These are phyloP conservation scores for Autographa pulchrina DNA, from an alignment of 2,888 invertebrate genomes.

Conservation along the genomic window DNA sequence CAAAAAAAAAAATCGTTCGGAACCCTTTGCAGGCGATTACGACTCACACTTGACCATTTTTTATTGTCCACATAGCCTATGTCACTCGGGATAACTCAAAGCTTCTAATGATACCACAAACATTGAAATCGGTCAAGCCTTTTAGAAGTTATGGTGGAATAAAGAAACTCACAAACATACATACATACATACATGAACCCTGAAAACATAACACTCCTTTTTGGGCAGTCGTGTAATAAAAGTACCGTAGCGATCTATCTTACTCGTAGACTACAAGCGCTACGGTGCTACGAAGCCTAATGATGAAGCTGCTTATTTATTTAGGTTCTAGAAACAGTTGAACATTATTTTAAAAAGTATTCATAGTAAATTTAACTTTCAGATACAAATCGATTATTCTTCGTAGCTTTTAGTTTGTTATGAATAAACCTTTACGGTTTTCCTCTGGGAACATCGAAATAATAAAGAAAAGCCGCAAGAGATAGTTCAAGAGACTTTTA, in stretches of 20 bases:
- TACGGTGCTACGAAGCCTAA: neutral
- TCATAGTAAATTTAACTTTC: neutral
- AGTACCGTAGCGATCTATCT: neutral
- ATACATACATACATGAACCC: too few species aligned
- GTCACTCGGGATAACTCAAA: too few species aligned
- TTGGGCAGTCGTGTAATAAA: neutral
- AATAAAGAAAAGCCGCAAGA: neutral
- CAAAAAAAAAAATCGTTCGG: too few species aligned
- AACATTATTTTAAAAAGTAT: neutral
- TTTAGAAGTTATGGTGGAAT: too few species aligned
- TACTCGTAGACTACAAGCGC: neutral
- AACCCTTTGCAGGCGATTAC: too few species aligned
- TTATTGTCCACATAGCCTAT: too few species aligned
- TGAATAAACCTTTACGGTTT: neutral
- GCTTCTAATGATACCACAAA: too few species aligned
- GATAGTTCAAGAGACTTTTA: neutral
- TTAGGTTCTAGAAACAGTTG: neutral
- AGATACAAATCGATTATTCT: neutral
- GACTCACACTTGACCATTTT: too few species aligned
- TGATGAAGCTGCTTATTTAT: neutral
- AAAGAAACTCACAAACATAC: too few species aligned
- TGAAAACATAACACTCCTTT: too few species aligned
- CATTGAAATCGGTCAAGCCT: too few species aligned
- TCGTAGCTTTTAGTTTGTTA: slow-evolving; percentile 3
- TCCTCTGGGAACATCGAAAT: neutral